phyloP scores from a whole-genome alignment of 2,888 invertebrate genomes.

The Hirtodrosophila alboralis region DNA sequence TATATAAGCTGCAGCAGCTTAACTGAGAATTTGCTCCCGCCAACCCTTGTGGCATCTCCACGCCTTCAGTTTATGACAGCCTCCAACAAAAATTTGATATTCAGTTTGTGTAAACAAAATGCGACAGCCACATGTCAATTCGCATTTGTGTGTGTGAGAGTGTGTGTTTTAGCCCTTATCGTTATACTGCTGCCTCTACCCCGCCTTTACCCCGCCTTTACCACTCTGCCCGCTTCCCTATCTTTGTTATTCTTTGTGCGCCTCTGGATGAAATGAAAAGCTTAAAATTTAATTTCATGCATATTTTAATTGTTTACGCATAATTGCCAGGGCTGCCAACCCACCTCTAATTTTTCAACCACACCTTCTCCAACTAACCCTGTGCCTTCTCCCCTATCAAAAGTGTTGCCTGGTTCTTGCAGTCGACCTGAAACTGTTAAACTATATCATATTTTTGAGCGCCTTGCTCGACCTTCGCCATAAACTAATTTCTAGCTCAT shows the following conservation, averaged over 20 bases:
- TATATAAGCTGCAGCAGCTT: slow-evolving; percentile 39
- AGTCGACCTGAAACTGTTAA: slow-evolving; percentile 10
- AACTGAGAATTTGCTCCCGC: slow-evolving; percentile 2
- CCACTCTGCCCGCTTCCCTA: background rate
- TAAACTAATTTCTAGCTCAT: slow-evolving; percentile 76
- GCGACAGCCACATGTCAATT: slow-evolving; percentile 65
- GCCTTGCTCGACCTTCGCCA: slow-evolving; percentile 59
- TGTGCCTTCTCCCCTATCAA: background rate
- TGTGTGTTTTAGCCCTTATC: slow-evolving; percentile 22
- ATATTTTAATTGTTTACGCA: slow-evolving; percentile 63
- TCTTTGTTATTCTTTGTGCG: slow-evolving; percentile 28
- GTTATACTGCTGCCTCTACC: background rate
- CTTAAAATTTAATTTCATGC: slow-evolving; percentile 59
- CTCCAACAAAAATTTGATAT: slow-evolving; percentile 59
- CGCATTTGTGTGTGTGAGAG: slow-evolving; percentile 26
- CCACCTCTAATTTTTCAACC: background rate
- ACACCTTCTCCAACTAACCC: too few species aligned
- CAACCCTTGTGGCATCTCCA: background rate
- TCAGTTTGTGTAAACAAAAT: slow-evolving; percentile 64
- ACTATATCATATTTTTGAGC: slow-evolving; percentile 30
- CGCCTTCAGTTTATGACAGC: background rate
- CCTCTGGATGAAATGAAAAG: slow-evolving; percentile 42
- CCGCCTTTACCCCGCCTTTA: too few species aligned
- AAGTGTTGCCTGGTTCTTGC: slow-evolving; percentile 31
- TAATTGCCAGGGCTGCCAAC: slow-evolving; percentile 30